Evolutionary conservation across 2,113 vertebrate species (phyloP), one percentile per base, ranked within the genome.

Genomic region (Cynocephalus volans): DNA sequence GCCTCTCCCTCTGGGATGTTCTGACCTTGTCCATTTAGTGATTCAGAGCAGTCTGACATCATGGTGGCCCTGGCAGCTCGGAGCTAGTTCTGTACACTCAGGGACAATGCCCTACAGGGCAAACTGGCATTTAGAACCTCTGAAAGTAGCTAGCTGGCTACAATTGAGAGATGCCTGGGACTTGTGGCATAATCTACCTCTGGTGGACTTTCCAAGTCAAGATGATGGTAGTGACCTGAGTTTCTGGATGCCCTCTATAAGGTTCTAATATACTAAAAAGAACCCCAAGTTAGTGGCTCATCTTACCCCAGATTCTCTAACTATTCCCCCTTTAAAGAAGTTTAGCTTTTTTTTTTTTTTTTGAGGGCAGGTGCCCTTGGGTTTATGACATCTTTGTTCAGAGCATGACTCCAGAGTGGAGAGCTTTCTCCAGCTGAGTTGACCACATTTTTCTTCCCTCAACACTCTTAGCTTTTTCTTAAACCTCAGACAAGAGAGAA

Each of bases 81-180:
- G 52, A 89, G n/a, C 79, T 73, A 48, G 83, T 83, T 87, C 69
- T 94, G 65, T 90, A 56, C 82, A 92, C 73, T 80, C 28, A 31
- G 24, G 70, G 58, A 65, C 67, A 81, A 52, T 84, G 93, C 64
- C 83, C n/a, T 65, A 52, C 1, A 72, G 82, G 81, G 94, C 45
- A 83, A 92, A 90, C 23, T 77, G 90, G 81, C 90, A 72, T 48
- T 81, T 62, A 81, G 80, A 95, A 67, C 60, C 36, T 83, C 50
- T n/a, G 50, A 69, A 60, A 96, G 70, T 86, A 94, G 75, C 54
- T 86, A 94, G 75, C 54, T 94, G 70, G 92, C 93, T n/a, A n/a
- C 26, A 97, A 41, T 13, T 79, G 86, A 89, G 75, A 81, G 90
- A 76, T 73, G 60, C 26, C 54, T 72, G 36, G 72, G 79, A 87